phyloP scores from a whole-genome alignment of 2,888 invertebrate genomes.

The Conus canariensis region DNA sequence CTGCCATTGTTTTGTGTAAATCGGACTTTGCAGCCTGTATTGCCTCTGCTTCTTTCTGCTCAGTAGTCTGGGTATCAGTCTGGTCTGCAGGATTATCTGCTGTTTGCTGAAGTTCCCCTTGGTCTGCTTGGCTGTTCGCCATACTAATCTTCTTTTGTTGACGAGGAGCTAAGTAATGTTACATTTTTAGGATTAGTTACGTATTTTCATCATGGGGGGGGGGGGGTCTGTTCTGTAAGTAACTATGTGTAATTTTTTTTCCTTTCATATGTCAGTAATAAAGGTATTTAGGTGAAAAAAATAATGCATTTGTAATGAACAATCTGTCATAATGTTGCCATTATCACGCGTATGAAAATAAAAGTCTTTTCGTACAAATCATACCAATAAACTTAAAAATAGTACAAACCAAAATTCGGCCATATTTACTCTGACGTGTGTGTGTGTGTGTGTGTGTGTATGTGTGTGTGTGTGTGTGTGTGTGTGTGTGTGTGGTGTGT shows the following conservation, averaged over 20 bases:
- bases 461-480: too few species aligned
- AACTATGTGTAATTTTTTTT: too few species aligned
- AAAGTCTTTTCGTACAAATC: neutral
- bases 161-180: slow-evolving; percentile 36
- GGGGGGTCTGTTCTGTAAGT: too few species aligned
- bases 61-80: neutral
- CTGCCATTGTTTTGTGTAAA: slow-evolving; percentile 33
- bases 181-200: slow-evolving; percentile 8
- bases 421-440: too few species aligned
- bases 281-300: too few species aligned
- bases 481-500: too few species aligned
- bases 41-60: slow-evolving; percentile 4
- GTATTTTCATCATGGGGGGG: neutral
- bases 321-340: too few species aligned
- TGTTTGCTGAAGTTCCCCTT: slow-evolving; percentile 13
- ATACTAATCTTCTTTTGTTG: slow-evolving; percentile 35
- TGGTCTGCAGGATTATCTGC: neutral
- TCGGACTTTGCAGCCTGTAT: slow-evolving; percentile 21
- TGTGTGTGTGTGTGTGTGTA: too few species aligned
- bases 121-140: slow-evolving; percentile 17
- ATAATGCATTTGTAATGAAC: too few species aligned
- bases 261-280: too few species aligned
- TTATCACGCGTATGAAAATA: too few species aligned
- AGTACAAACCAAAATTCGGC: too few species aligned
- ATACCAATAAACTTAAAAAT: neutral